A percentile compares a stretch with the other conserved stretches of the same genome.
phyloP scores from a whole-genome alignment of 2,888 invertebrate genomes.

The Carpatolechia fugitivella region DNA sequence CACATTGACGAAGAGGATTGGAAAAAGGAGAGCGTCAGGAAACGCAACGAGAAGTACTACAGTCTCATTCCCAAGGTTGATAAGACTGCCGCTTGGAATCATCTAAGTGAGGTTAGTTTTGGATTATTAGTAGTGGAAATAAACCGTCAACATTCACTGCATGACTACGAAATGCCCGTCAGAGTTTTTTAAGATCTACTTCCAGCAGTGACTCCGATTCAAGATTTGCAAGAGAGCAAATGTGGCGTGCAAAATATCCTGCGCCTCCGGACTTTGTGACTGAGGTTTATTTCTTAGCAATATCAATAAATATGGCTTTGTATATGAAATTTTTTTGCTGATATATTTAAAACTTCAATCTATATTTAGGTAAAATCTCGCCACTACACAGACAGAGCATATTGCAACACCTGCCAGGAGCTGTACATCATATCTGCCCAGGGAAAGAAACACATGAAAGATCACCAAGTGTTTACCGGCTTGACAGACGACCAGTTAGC shows the following conservation, averaged over 20 bases:
- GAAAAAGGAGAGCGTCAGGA: slow-evolving; percentile 68
- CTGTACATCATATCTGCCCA: slow-evolving; percentile 62
- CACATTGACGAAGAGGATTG: slow-evolving; percentile 79
- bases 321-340: too few relatives aligned
- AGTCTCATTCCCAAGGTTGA: slow-evolving; percentile 69
- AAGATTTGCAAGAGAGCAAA: too few relatives aligned
- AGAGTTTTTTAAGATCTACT: too few relatives aligned
- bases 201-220: too few relatives aligned
- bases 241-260: too few relatives aligned
- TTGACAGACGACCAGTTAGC: slow-evolving; percentile 79
- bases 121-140: too few relatives aligned
- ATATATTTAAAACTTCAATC: background rate
- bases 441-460: slow-evolving; percentile 74
- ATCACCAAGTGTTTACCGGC: slow-evolving; percentile 71
- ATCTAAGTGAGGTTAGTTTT: slow-evolving; percentile 69
- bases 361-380: slow-evolving; percentile 57
- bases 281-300: too few relatives aligned
- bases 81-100: slow-evolving; percentile 73
- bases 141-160: too few relatives aligned
- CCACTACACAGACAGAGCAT: slow-evolving; percentile 72
- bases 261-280: too few relatives aligned
- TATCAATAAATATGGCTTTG: too few relatives aligned
- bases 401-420: slow-evolving; percentile 82
- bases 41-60: slow-evolving; percentile 68
- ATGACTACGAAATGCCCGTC: too few relatives aligned